A percentile compares a stretch with the other conserved stretches of the same genome.
Conservation (phyloP, 2,113 vertebrate genomes). For the Calidris pugnax region DNA sequence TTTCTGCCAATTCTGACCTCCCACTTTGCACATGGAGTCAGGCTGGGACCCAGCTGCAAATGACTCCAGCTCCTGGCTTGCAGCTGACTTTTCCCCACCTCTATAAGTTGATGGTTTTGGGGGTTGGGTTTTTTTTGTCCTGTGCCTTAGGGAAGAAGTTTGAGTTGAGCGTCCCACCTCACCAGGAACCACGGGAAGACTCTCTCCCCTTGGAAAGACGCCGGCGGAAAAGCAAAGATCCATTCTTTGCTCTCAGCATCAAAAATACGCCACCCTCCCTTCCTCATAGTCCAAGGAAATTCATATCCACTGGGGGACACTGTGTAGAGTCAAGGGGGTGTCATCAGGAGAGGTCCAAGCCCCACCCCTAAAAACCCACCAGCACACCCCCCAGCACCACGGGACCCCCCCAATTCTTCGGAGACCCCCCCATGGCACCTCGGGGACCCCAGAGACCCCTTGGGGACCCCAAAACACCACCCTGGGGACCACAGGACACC, state of each 20-base stretch:
- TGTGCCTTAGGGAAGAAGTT: background rate
- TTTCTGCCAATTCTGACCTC: too few relatives aligned
- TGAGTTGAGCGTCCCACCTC: background rate
- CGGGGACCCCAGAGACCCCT: too few relatives aligned
- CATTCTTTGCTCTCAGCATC: background rate
- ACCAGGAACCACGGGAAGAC: background rate
- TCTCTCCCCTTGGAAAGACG: background rate
- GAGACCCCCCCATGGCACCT: too few relatives aligned
- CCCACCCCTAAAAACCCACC: too few relatives aligned
- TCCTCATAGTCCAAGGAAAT: background rate
- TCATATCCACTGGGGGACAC: background rate
- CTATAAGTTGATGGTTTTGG: background rate
- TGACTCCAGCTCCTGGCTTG: too few relatives aligned
- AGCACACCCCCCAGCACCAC: too few relatives aligned
- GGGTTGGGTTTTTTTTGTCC: background rate
- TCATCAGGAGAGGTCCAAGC: background rate
- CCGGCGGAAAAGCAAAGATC: background rate
- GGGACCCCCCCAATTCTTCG: too few relatives aligned
- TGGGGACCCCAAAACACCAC: too few relatives aligned
- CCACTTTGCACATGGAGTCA: too few relatives aligned
- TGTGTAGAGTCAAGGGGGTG: background rate
- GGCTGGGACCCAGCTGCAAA: too few relatives aligned
- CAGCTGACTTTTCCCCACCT: background rate
- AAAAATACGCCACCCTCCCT: background rate
- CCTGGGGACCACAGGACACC: too few relatives aligned